phyloP scores from a whole-genome alignment of 1,140 invertebrate genomes.

The Thaumatotibia leucotreta region DNA sequence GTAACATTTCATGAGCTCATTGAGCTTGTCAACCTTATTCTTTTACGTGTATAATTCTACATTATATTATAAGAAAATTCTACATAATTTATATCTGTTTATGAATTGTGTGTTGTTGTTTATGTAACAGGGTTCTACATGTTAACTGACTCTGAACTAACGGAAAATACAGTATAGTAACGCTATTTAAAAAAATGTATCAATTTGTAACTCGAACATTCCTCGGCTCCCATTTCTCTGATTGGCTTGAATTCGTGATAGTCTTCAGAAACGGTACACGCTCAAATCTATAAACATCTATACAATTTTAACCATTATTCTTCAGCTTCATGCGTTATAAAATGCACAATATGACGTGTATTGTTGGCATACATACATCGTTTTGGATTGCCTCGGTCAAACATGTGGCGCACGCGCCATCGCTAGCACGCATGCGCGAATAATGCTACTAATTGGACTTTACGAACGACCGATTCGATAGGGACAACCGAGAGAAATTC shows the following conservation, averaged over 20 bases:
- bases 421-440: constrained; percentile 8
- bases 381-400: background rate
- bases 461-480: background rate
- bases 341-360: background rate
- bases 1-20: too few relatives aligned
- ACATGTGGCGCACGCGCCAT: background rate
- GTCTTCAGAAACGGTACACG: background rate
- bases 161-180: too few relatives aligned
- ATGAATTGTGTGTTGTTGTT: too few relatives aligned
- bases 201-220: background rate
- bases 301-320: background rate
- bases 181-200: too few relatives aligned
- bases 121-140: too few relatives aligned
- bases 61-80: too few relatives aligned
- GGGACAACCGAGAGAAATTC: constrained; percentile 4
- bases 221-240: background rate
- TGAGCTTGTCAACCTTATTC: too few relatives aligned
- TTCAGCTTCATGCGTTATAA: background rate
- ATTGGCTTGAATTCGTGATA: background rate
- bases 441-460: constrained; percentile 11
- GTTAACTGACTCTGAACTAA: too few relatives aligned
- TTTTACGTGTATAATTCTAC: too few relatives aligned
- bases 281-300: background rate
- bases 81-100: too few relatives aligned
- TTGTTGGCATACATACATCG: background rate